Base-by-base conservation (phyloP, 1,140 invertebrate species). In the Hirudo medicinalis region DNA sequence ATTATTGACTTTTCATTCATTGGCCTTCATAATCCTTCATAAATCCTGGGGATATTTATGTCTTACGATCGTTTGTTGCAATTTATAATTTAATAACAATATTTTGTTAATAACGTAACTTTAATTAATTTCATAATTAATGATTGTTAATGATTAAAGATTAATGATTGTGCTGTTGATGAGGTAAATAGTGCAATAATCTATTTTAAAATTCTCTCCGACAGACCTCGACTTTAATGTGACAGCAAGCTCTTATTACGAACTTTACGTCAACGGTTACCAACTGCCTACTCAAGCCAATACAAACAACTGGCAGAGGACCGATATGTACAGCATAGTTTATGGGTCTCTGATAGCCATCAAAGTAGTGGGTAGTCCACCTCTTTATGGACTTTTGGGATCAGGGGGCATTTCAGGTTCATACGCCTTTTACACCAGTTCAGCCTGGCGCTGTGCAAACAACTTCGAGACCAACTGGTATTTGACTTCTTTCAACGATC, bases 181-280 rank as follows among this genome's bases (percentile, higher is more conserved):
- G 43, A 49, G 43, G 43, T 0, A 49, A 49, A 49, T 9, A 49
- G 3, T 49, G 43, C 4, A 49, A 15, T 49, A 49, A 49, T 49
- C 43, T 15, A 49, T 49, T 49, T 49, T 49, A 17, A 49, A 49
- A 49, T 49, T 49, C 43, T 49, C 43, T 49, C 43, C 43, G 43
- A 17, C 43, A 49, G 43, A 49, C 43, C 43, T 49, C 43, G 11
- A 49, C 43, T 49, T 49, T 49, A 49, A 2, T 13, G 22, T 63
- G 57, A 63, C 57, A 15, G 57, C 57, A 6, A 13, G 22, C 57
- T 1, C 57, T 4, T 32, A 2, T 32, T 63, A 63, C 29, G 57
- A 63, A 63, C 29, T 63, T 22, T 63, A 63, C 19, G 15, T 63
- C 57, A 63, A 63, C 19, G 57, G 57, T 22, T 63, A 22, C 20